Evolutionary conservation across 2,888 invertebrate genomes (phyloP).

Genomic region (Rhorus exstirpatorius): DNA sequence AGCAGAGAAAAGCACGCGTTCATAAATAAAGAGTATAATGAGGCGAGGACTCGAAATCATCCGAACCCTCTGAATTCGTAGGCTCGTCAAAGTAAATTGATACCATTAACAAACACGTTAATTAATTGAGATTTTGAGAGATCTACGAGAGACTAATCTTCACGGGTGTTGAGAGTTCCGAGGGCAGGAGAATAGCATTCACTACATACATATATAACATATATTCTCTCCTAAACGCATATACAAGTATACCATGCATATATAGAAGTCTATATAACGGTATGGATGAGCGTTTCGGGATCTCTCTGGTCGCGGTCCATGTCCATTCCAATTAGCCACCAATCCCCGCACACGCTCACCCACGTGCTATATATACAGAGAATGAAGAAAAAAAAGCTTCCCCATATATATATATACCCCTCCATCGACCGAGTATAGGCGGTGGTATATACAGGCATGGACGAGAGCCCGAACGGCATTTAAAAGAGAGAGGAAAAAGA

Average conservation of each 20-base stretch:
- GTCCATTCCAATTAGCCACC: constrained; percentile 69
- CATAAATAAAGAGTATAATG: not conserved
- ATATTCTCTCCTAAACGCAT: too few relatives aligned
- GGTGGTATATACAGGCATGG: not conserved
- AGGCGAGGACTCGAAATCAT: constrained; percentile 22
- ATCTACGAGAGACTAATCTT: constrained; percentile 47
- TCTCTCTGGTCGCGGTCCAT: constrained; percentile 54
- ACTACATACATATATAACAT: constrained; percentile 42
- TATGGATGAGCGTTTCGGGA: constrained; percentile 56
- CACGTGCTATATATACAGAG: constrained; percentile 46
- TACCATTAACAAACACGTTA: constrained; percentile 54
- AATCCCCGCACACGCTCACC: constrained; percentile 63
- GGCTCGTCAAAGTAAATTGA: constrained; percentile 55
- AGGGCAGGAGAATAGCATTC: constrained; percentile 14
- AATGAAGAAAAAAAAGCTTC: constrained; percentile 35
- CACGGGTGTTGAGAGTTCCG: constrained; percentile 38
- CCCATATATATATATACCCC: too few relatives aligned
- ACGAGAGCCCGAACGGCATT: constrained; percentile 32
- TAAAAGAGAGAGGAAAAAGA: constrained; percentile 21
- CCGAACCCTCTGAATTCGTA: not conserved
- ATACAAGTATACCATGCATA: too few relatives aligned
- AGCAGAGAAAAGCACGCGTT: not conserved
- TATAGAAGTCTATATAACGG: constrained; percentile 32
- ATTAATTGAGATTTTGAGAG: constrained; percentile 58
- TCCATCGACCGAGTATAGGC: constrained; percentile 2